Conservation (phyloP, 2,888 invertebrate genomes). For the Pristionchus fissidentatus region DNA sequence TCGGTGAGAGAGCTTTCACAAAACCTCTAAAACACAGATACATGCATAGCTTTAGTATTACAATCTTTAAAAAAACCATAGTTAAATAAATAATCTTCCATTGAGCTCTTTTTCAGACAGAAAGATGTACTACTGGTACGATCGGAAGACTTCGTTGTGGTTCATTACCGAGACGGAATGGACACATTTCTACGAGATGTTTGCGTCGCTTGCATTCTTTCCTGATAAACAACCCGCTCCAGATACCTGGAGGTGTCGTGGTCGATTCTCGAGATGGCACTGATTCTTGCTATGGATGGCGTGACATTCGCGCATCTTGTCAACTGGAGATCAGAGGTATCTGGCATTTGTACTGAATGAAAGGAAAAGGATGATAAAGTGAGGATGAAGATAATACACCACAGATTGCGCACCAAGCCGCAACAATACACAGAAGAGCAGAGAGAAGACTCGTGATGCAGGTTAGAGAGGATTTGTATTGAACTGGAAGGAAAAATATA, state of each 20-base stretch:
- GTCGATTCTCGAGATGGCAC: not conserved
- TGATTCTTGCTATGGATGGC: not conserved
- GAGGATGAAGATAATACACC: not conserved
- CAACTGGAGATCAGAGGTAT: slow-evolving; percentile 9
- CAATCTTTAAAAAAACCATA: too few relatives aligned
- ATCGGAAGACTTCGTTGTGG: not conserved
- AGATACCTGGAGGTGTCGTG: not conserved
- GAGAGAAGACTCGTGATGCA: not conserved
- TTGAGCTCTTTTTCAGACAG: not conserved
- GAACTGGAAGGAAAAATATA: too few relatives aligned
- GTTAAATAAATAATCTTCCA: not conserved
- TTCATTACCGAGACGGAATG: not conserved
- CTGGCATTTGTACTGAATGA: too few relatives aligned
- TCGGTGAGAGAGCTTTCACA: too few relatives aligned
- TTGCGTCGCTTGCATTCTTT: not conserved
- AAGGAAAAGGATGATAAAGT: too few relatives aligned
- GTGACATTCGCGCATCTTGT: not conserved
- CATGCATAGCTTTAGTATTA: too few relatives aligned
- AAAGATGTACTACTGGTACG: not conserved
- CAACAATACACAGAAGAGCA: not conserved
- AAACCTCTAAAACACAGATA: too few relatives aligned
- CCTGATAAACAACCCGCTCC: not conserved
- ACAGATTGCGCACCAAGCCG: not conserved
- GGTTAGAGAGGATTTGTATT: not conserved
- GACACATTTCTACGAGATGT: slow-evolving; percentile 11